Evolutionary conservation across 2,888 invertebrate genomes (phyloP), one percentile per base, ranked within the genome.

Genomic region (Folsomia manolachei): DNA sequence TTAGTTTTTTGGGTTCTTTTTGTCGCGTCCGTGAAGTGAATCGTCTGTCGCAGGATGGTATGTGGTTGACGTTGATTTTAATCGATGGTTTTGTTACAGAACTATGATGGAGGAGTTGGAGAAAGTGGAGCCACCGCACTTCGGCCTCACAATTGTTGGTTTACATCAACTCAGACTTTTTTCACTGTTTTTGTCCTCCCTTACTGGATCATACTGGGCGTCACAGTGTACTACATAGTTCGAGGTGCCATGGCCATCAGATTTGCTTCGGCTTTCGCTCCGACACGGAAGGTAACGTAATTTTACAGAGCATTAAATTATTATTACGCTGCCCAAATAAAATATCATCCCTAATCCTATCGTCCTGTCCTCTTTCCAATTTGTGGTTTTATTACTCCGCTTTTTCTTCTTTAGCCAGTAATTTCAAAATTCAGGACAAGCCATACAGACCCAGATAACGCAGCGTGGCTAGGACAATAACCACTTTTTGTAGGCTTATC

Each of bases 121-220:
- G 79, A 79, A 61, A 70, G 68, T 66, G 78, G 77, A 21, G 79
- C 78, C 27, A 67, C 72, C 14, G 71, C 72, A 60, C 76, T 80
- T 27, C 77, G 79, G 68, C 75, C 78, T 23, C 75, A 79, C 63
- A 80, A 80, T 71, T 80, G 80, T 70, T 80, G 80, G 80, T 80
- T 80, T 70, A 79, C 80, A 25, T 78, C 79, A 63, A 73, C 75
- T 70, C 65, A 71, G 61, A 79, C 79, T 19, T 79, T 78, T 69
- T 75, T 79, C 61, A 66, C 78, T 63, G 72, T 77, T 52, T 80
- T 80, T 72, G 72, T 80, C 65, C 70, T 79, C 26, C 80, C 80
- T 26, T 80, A 78, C 71, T 78, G 80, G 77, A 73, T 79, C 61
- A 69, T 80, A 18, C 61, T 79, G 70, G 75, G 72, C 24, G 73